phyloP scores from a whole-genome alignment of 1,140 invertebrate genomes.

The Platyscapa corneri region DNA sequence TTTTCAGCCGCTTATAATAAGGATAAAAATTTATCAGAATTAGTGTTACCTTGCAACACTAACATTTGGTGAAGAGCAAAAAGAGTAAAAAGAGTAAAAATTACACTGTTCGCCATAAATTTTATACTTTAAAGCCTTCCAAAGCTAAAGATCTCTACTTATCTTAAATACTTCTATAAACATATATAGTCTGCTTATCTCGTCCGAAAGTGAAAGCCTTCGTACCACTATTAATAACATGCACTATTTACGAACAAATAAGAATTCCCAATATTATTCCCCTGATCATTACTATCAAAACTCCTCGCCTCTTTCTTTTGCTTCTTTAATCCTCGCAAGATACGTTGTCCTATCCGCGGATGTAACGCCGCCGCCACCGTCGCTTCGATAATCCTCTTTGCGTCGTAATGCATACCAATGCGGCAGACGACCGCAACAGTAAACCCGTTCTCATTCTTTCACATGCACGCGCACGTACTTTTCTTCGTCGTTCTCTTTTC shows the following conservation, averaged over 20 bases:
- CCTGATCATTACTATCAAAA: not conserved
- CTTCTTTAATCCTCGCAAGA: constrained; percentile 20
- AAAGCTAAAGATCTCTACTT: too few species aligned
- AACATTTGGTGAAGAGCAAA: not conserved
- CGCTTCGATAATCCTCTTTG: constrained; percentile 58
- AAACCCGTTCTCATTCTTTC: constrained; percentile 55
- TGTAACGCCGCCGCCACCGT: constrained; percentile 43
- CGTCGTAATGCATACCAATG: constrained; percentile 65
- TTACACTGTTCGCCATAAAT: not conserved
- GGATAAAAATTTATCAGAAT: not conserved
- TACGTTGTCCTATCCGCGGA: constrained; percentile 18
- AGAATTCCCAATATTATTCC: not conserved
- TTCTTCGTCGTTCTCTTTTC: not conserved
- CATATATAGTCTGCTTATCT: too few species aligned
- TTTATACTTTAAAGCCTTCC: not conserved
- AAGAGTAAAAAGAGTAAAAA: not conserved
- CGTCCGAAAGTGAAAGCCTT: too few species aligned
- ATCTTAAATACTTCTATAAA: too few species aligned
- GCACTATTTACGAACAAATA: constrained; percentile 15
- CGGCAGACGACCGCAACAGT: constrained; percentile 42
- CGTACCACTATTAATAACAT: not conserved
- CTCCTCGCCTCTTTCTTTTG: not conserved
- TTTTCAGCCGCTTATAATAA: not conserved
- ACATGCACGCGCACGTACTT: not conserved
- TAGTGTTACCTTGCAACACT: not conserved